Evolutionary conservation across 2,113 vertebrate genomes (phyloP).

Genomic region (Alaudala cheleensis): DNA sequence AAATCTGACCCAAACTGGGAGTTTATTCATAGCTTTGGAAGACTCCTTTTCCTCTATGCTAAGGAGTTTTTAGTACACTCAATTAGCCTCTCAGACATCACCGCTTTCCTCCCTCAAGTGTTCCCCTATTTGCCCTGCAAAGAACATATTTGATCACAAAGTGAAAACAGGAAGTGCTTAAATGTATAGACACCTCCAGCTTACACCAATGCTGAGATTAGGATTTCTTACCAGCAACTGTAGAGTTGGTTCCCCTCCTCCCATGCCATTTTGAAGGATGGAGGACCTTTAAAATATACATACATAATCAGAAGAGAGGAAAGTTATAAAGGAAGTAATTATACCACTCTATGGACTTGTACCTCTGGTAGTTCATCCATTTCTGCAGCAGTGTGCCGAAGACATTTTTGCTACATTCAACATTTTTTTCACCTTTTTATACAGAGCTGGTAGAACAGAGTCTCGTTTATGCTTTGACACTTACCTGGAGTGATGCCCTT

Average conservation of each 20-base stretch:
- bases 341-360: conserved; percentile 14
- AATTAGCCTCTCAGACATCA: conserved; percentile 85
- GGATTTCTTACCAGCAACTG: conserved; percentile 64
- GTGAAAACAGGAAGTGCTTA: conserved; percentile 94
- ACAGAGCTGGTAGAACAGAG: not conserved
- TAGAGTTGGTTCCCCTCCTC: not conserved
- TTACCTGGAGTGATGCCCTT: not conserved
- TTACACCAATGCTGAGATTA: conserved; percentile 65
- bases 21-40: conserved; percentile 76
- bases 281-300: conserved; percentile 50
- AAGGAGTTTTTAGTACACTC: conserved; percentile 82
- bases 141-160: conserved; percentile 86
- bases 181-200: conserved; percentile 85
- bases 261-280: conserved; percentile 1
- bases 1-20: conserved; percentile 58
- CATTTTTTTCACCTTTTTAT: not conserved
- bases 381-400: not conserved
- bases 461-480: not conserved
- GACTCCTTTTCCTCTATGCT: conserved; percentile 76
- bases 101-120: conserved; percentile 81
- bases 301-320: conserved; percentile 48
- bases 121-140: conserved; percentile 82
- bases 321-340: conserved; percentile 64
- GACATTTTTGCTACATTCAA: not conserved
- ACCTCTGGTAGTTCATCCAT: conserved; percentile 33